phyloP scores from a whole-genome alignment of 1,140 invertebrate species.

The Drosophila azteca region DNA sequence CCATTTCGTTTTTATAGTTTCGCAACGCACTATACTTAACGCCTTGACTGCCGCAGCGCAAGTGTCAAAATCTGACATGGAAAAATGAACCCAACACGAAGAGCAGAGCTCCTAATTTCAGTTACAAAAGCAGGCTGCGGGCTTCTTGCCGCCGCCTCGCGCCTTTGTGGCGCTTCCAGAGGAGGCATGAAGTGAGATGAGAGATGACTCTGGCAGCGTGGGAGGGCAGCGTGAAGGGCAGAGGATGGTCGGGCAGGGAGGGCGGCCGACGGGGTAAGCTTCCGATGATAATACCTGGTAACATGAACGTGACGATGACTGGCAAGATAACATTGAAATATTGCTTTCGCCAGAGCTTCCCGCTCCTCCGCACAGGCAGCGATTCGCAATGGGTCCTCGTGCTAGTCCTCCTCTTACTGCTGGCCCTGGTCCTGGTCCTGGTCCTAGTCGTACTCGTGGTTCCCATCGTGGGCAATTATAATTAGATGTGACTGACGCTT shows the following conservation, averaged over 20 bases:
- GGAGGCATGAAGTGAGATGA: slow-evolving; percentile 9
- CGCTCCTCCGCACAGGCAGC: neutral
- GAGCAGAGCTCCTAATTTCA: slow-evolving; percentile 63
- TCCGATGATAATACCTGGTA: slow-evolving; percentile 64
- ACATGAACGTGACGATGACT: slow-evolving; percentile 70
- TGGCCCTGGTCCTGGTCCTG: no score
- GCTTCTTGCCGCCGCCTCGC: slow-evolving; percentile 11
- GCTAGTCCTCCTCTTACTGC: no score
- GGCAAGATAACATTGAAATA: slow-evolving; percentile 68
- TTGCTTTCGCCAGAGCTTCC: slow-evolving; percentile 16
- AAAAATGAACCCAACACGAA: slow-evolving; percentile 62
- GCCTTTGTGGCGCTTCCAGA: slow-evolving; percentile 19
- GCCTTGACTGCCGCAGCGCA: slow-evolving; percentile 9
- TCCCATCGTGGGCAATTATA: slow-evolving; percentile 61
- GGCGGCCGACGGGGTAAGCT: slow-evolving; percentile 14
- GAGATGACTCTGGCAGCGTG: no score
- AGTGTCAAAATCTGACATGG: slow-evolving; percentile 69
- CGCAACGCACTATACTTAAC: slow-evolving; percentile 34
- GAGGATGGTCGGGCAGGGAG: neutral
- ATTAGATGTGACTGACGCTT: slow-evolving; percentile 69
- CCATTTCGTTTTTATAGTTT: neutral
- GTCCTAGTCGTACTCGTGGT: slow-evolving; percentile 2
- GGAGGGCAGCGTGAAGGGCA: neutral
- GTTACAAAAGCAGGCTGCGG: slow-evolving; percentile 38
- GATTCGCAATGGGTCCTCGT: neutral